Conservation (phyloP, 2,888 invertebrate genomes). For the Watsonalla cultraria region DNA sequence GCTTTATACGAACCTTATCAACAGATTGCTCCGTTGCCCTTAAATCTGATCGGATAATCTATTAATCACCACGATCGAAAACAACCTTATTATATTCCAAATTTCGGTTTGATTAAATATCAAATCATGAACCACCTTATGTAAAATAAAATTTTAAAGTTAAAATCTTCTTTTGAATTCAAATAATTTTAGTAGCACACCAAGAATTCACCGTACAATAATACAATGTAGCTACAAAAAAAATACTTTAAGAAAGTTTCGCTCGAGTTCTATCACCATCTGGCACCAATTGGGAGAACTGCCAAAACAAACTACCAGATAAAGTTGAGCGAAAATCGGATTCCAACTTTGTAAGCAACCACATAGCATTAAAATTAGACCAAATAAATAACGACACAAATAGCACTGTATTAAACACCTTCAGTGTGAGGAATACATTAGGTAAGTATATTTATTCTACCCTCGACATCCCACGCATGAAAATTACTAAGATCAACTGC, state of each 20-base stretch:
- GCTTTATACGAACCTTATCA: conserved; percentile 7
- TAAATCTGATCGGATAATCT: conserved; percentile 17
- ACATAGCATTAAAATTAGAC: conserved; percentile 9
- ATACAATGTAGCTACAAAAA: too few species aligned
- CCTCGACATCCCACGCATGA: neutral
- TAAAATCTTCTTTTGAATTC: too few species aligned
- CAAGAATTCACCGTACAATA: too few species aligned
- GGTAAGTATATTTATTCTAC: neutral
- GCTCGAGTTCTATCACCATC: conserved; percentile 49
- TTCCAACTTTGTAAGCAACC: conserved; percentile 35
- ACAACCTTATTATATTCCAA: conserved; percentile 22
- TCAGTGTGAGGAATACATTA: neutral
- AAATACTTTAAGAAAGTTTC: conserved; percentile 37
- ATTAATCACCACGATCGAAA: conserved; percentile 26
- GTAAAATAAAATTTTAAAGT: too few species aligned
- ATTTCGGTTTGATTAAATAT: conserved; percentile 19
- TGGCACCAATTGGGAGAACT: conserved; percentile 56
- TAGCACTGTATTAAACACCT: neutral
- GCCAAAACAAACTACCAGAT: conserved; percentile 51
- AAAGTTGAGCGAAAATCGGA: conserved; percentile 40
- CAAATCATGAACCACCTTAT: too few species aligned
- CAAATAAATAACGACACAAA: conserved; percentile 5
- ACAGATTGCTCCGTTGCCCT: conserved; percentile 15
- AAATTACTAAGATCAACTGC: neutral
- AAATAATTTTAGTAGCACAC: too few species aligned